Evolutionary conservation across 2,797 vertebrate genomes (phyloP).

Genomic region (Anableps anableps): DNA sequence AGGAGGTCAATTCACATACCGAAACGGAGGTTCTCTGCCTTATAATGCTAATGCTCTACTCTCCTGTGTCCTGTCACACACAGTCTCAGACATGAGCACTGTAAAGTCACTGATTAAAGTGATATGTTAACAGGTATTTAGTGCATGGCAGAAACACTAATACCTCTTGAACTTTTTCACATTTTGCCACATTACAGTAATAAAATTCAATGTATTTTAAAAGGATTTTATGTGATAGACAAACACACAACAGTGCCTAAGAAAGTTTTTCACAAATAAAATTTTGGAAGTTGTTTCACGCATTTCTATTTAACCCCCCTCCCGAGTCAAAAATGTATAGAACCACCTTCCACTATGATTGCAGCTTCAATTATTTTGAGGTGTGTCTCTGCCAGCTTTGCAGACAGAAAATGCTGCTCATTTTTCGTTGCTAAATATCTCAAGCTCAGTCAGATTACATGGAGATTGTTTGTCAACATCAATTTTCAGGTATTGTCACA

Average conservation of each 20-base stretch:
- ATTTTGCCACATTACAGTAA: background rate
- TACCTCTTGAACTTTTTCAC: background rate
- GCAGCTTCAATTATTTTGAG: background rate
- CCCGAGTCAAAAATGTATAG: background rate
- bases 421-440: too few species aligned
- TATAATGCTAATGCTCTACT: slow-evolving; percentile 14
- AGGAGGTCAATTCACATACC: background rate
- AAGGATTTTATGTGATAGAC: background rate
- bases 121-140: background rate
- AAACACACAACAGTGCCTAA: background rate
- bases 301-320: background rate
- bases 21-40: slow-evolving; percentile 4
- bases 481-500: too few species aligned
- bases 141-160: background rate
- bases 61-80: slow-evolving; percentile 23
- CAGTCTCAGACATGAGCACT: slow-evolving; percentile 6
- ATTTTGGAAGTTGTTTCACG: background rate
- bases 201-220: background rate
- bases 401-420: too few species aligned
- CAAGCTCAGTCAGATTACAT: too few species aligned
- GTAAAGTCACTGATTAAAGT: background rate
- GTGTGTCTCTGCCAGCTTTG: too few species aligned
- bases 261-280: background rate
- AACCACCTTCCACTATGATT: background rate
- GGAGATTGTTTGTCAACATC: too few species aligned